Percentiles rank a stretch among this genome's conserved stretches.
These are phyloP conservation scores for Scotopteryx bipunctaria DNA, from an alignment of 2,888 invertebrate species.

Conservation along the genomic window DNA sequence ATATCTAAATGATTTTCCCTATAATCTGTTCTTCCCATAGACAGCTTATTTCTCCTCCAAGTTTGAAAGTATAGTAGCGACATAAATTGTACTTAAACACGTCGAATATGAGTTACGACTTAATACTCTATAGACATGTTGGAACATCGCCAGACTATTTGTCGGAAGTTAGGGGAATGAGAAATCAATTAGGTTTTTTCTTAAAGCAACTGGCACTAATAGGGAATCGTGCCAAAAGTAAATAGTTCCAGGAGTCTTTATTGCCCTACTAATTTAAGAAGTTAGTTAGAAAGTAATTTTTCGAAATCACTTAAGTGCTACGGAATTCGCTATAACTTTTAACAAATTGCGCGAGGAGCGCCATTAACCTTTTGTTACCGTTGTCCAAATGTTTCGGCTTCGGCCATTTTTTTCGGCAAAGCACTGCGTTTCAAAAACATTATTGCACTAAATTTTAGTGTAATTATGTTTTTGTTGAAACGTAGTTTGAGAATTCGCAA, in stretches of 20 bases:
- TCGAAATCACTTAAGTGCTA: constrained; percentile 45
- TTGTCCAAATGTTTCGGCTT: constrained; percentile 13
- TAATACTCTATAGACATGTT: constrained; percentile 45
- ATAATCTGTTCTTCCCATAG: too few species aligned
- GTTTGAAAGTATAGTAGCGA: constrained; percentile 13
- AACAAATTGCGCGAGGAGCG: constrained; percentile 38
- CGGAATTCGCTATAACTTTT: constrained; percentile 39
- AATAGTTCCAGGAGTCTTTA: constrained; percentile 46
- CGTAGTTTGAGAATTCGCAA: too few species aligned
- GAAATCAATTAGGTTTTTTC: constrained; percentile 38
- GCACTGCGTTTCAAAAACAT: neutral
- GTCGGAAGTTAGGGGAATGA: constrained; percentile 11
- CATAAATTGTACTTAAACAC: constrained; percentile 31
- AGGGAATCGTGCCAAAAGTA: constrained; percentile 42
- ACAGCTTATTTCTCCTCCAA: constrained; percentile 8
- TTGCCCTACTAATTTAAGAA: constrained; percentile 50
- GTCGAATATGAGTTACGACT: constrained; percentile 47
- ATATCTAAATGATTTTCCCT: too few species aligned
- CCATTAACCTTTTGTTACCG: constrained; percentile 37
- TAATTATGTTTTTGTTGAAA: too few species aligned
- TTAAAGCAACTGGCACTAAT: constrained; percentile 25
- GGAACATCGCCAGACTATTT: constrained; percentile 33
- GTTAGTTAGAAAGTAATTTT: constrained; percentile 49
- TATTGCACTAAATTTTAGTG: too few species aligned
- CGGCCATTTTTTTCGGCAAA: constrained; percentile 14